phyloP scores from a whole-genome alignment of 2,797 vertebrate genomes.

The Parambassis ranga region DNA sequence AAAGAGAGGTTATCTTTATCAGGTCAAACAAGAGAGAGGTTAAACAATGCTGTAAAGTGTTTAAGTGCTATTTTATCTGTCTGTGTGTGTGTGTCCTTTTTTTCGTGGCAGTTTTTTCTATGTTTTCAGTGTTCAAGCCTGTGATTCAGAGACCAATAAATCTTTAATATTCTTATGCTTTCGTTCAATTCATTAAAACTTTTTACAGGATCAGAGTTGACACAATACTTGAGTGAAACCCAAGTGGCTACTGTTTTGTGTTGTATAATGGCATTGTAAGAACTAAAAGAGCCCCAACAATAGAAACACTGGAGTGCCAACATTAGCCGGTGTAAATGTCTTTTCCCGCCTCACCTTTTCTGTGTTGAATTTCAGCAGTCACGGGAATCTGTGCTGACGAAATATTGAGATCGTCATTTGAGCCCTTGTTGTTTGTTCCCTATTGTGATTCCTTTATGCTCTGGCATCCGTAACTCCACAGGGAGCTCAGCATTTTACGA shows the following conservation, averaged over 20 bases:
- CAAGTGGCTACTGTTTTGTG: neutral
- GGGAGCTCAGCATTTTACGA: slow-evolving; percentile 50
- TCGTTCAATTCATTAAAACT: neutral
- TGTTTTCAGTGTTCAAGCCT: slow-evolving; percentile 9
- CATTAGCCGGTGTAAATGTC: slow-evolving; percentile 4
- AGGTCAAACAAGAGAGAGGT: slow-evolving; percentile 6
- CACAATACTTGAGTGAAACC: neutral
- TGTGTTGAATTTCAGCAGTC: slow-evolving; percentile 22
- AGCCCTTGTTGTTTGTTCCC: slow-evolving; percentile 37
- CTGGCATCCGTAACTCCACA: slow-evolving; percentile 37
- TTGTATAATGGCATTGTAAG: neutral
- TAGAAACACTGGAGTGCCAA: slow-evolving; percentile 6
- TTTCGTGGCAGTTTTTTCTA: neutral
- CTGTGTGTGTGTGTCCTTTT: neutral
- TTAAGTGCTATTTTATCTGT: slow-evolving; percentile 38
- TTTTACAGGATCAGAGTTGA: neutral
- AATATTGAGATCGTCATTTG: slow-evolving; percentile 43
- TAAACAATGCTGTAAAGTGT: neutral
- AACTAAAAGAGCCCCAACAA: slow-evolving; percentile 26
- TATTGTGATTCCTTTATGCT: slow-evolving; percentile 50
- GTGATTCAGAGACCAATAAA: slow-evolving; percentile 60
- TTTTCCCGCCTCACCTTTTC: slow-evolving; percentile 8
- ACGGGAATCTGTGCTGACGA: slow-evolving; percentile 23
- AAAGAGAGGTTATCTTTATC: neutral
- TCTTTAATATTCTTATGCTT: slow-evolving; percentile 36